Conservation (phyloP, 2,888 invertebrate species). For the Eutolmus rufibarbis region DNA sequence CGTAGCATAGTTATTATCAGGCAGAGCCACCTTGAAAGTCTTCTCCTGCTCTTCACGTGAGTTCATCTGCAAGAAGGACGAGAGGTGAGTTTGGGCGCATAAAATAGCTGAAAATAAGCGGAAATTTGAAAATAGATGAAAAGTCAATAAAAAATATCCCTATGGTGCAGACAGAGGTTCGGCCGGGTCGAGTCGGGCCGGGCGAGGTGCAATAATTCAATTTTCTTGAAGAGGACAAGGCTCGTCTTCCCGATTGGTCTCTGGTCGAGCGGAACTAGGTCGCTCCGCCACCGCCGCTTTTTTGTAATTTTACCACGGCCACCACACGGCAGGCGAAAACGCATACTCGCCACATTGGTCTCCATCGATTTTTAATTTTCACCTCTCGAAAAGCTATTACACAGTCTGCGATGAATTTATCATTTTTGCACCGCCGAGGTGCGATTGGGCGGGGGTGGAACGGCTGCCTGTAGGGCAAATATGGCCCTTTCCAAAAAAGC, state of each 20-base stretch:
- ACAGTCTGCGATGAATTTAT: not conserved
- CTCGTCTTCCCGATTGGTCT: not conserved
- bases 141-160: slow-evolving; percentile 14
- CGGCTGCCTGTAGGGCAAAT: not conserved
- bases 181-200: not conserved
- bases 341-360: not conserved
- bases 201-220: not conserved
- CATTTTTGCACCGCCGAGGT: not conserved
- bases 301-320: not conserved
- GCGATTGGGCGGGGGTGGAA: not conserved
- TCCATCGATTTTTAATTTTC: slow-evolving; percentile 31
- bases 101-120: slow-evolving; percentile 22
- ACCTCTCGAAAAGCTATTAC: not conserved
- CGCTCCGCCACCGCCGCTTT: not conserved
- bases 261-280: not conserved
- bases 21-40: slow-evolving; percentile 87
- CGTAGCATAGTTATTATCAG: slow-evolving; percentile 82
- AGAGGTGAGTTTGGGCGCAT: not conserved
- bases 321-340: not conserved
- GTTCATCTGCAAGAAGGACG: slow-evolving; percentile 69
- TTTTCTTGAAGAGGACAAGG: not conserved
- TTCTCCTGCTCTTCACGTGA: slow-evolving; percentile 88
- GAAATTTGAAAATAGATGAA: slow-evolving; percentile 25
- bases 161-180: not conserved
- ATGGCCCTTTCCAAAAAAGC: not conserved